Evolutionary conservation across 2,888 invertebrate genomes (phyloP), one percentile per base, ranked within the genome.

Genomic region (Tachystola acroxantha): DNA sequence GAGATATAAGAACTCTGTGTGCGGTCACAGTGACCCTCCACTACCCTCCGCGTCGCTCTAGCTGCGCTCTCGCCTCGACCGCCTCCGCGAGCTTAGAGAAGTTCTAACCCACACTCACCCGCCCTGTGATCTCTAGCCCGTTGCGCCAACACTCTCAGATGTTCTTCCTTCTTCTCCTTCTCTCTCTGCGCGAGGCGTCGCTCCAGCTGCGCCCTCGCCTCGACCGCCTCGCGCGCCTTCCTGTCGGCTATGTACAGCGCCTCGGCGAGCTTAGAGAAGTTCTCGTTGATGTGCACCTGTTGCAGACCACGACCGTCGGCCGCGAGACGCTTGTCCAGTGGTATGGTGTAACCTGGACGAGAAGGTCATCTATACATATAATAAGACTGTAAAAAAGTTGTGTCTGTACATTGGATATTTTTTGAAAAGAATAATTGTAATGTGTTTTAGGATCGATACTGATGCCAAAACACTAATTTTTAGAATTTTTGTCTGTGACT

Each of bases 1-100:
- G n/a, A n/a, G n/a, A n/a, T n/a, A n/a, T n/a, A n/a, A n/a, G n/a
- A n/a, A n/a, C n/a, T n/a, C n/a, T n/a, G n/a, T n/a, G n/a, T n/a
- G n/a, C n/a, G n/a, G n/a, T n/a, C n/a, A n/a, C n/a, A n/a, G n/a
- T n/a, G n/a, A n/a, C n/a, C n/a, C n/a, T n/a, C n/a, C n/a, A n/a
- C n/a, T n/a, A n/a, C n/a, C n/a, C n/a, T n/a, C n/a, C n/a, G 79
- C 97, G 95, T 82, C 97, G 95, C 73, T 99, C 99, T 1, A 99
- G 85, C 64, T 98, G 97, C 0, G 98, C 97, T 16, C 99, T 88
- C 53, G 97, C 96, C 66, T 99, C 99, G 0, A 99, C 99, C 0
- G 99, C 96, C 71, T 99, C 99, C 0, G 99, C 96, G 37, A 99
- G 88, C 70, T 99, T 99, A 0, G 99, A 97, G 80, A 99, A 99